These are phyloP conservation scores for Netelia inedita DNA, from an alignment of 2,888 invertebrate species.

Conservation along the genomic window DNA sequence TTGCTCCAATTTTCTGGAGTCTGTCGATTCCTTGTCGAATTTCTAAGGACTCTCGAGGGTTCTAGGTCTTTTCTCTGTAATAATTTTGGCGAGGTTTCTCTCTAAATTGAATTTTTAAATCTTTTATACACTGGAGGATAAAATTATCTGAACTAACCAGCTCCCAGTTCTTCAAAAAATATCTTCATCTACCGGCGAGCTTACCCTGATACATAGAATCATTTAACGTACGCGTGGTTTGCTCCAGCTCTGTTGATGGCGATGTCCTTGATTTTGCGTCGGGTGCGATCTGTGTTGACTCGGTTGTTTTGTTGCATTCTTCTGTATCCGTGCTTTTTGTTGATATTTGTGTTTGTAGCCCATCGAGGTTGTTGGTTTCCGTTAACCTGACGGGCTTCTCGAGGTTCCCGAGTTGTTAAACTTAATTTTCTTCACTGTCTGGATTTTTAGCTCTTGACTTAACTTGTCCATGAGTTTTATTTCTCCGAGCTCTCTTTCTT, in stretches of 20 bases:
- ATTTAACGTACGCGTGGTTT: conserved; percentile 7
- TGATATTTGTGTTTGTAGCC: conserved; percentile 40
- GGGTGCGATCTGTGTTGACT: conserved; percentile 24
- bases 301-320: conserved; percentile 27
- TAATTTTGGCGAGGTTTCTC: background rate
- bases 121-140: conserved; percentile 21
- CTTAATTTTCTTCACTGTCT: conserved; percentile 25
- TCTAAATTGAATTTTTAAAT: background rate
- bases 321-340: conserved; percentile 18
- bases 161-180: conserved; percentile 42
- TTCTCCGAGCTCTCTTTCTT: too few species aligned
- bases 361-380: conserved; percentile 32
- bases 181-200: conserved; percentile 39
- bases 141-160: conserved; percentile 47
- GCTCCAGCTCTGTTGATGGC: conserved; percentile 30
- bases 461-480: conserved; percentile 43
- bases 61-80: background rate
- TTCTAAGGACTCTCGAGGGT: conserved; percentile 5
- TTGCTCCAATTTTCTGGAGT: too few species aligned
- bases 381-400: conserved; percentile 51
- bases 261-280: conserved; percentile 10
- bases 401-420: conserved; percentile 32
- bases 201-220: conserved; percentile 29
- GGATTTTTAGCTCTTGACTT: conserved; percentile 33
- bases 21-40: background rate